phyloP scores from a whole-genome alignment of 2,888 invertebrate species.

The Ennomos erosarius region DNA sequence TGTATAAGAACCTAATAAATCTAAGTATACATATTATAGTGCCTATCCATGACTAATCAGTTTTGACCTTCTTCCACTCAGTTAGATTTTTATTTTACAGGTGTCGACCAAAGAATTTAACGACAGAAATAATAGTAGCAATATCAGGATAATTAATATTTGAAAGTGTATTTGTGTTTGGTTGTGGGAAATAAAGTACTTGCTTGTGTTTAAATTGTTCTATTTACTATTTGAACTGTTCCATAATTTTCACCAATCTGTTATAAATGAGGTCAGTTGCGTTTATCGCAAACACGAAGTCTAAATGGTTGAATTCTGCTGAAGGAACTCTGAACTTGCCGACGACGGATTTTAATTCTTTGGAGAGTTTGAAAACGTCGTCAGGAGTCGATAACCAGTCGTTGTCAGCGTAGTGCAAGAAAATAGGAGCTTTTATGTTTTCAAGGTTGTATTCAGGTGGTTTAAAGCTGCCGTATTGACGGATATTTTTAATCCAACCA shows the following conservation, averaged over 20 bases:
- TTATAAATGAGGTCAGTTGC: slow-evolving; percentile 86
- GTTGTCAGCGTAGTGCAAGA: slow-evolving; percentile 80
- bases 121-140: slow-evolving; percentile 10
- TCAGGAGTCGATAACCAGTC: slow-evolving; percentile 79
- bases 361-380: slow-evolving; percentile 73
- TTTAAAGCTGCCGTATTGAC: slow-evolving; percentile 71
- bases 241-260: slow-evolving; percentile 75
- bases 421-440: slow-evolving; percentile 75
- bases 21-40: too few species aligned
- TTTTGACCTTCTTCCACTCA: too few species aligned
- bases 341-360: slow-evolving; percentile 67
- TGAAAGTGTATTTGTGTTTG: slow-evolving; percentile 29
- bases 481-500: slow-evolving; percentile 70
- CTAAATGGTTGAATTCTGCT: slow-evolving; percentile 82
- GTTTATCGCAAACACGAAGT: slow-evolving; percentile 85
- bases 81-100: slow-evolving; percentile 23
- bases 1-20: too few species aligned
- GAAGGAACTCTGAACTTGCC: slow-evolving; percentile 79
- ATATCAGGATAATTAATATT: slow-evolving; percentile 27
- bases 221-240: slow-evolving; percentile 56
- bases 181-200: slow-evolving; percentile 18
- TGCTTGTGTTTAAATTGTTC: slow-evolving; percentile 19
- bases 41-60: too few species aligned
- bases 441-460: slow-evolving; percentile 81
- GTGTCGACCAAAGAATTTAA: slow-evolving; percentile 31